Base-by-base conservation (phyloP, 2,113 vertebrate species). In the Prolemur simus region DNA sequence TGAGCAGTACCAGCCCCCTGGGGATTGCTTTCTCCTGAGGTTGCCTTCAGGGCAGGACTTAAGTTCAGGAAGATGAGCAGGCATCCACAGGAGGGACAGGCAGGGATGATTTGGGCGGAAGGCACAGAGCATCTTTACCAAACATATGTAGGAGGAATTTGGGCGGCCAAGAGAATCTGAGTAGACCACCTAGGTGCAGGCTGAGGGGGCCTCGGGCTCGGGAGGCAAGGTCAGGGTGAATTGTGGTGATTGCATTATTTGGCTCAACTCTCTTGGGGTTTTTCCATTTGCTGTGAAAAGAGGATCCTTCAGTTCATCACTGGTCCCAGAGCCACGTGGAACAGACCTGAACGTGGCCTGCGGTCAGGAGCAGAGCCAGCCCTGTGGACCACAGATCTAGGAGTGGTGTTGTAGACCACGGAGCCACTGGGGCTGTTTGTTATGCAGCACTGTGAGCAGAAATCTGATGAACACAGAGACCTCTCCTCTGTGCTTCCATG, bases 371-470 rank as follows among this genome's bases (percentile, higher is more conserved):
- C 25, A 32, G 27, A 71, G 47, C 52, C 25, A 52, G 0, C 14
- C 18, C 32, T 56, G 91, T 73, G 29, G 52, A 42, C 14, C 10
- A 4, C 23, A 25, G 87, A 64, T 25, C 25, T 2, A 3, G 11
- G 58, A 42, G 27, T 6, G 0, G 32, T 6, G 0, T 4, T 21
- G 20, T 8, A 8, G 10, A 4, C 4, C 25, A 3, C 37, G 15
- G 42, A 82, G 83, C 42, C 27, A 0, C 3, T 2, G 52, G 87
- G 78, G 37, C 2, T 97, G 49, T 29, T 73, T 83, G 86, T 39
- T 58, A 87, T 0, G 5, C 4, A 32, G 69, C 20, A 4, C 7
- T 8, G 5, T 56, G 25, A 49, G 39, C 14, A 52, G 78, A 63
- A 39, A 32, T 7, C 23, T 63, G 80, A 37, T 20, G 5, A 21